A percentile compares a stretch with the other conserved stretches of the same genome.
phyloP scores from a whole-genome alignment of 2,888 invertebrate genomes.

The Rotaria sp. region DNA sequence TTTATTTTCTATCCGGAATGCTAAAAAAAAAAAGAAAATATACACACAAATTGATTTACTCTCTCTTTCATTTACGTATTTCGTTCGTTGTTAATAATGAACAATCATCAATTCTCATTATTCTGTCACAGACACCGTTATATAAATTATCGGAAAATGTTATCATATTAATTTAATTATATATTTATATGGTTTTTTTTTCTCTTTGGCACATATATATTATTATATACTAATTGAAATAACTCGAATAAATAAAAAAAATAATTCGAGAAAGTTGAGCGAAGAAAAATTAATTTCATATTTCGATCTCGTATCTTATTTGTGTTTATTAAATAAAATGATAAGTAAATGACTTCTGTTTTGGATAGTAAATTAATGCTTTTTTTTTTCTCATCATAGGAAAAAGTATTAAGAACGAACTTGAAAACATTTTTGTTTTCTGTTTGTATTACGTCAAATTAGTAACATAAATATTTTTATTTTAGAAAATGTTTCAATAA shows the following conservation, averaged over 20 bases:
- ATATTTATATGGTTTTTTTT: background rate
- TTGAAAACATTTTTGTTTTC: no score
- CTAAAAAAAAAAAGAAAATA: background rate
- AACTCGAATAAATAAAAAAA: background rate
- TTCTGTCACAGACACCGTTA: background rate
- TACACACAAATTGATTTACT: background rate
- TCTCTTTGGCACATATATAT: no score
- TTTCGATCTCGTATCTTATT: background rate
- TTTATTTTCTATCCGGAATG: background rate
- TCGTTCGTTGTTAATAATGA: no score
- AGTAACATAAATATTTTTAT: no score
- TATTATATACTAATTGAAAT: no score
- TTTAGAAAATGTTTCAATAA: no score
- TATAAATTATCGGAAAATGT: background rate
- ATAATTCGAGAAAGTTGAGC: no score
- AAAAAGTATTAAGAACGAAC: no score
- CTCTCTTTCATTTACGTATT: background rate
- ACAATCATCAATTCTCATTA: no score
- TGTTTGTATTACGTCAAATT: no score
- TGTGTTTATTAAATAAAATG: background rate
- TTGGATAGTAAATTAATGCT: no score
- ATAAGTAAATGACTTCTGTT: background rate
- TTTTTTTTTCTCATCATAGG: no score
- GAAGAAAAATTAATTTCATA: background rate
- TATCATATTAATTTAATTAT: background rate